Conservation (phyloP, 2,113 vertebrate genomes). For the Pycnonotus jocosus region DNA sequence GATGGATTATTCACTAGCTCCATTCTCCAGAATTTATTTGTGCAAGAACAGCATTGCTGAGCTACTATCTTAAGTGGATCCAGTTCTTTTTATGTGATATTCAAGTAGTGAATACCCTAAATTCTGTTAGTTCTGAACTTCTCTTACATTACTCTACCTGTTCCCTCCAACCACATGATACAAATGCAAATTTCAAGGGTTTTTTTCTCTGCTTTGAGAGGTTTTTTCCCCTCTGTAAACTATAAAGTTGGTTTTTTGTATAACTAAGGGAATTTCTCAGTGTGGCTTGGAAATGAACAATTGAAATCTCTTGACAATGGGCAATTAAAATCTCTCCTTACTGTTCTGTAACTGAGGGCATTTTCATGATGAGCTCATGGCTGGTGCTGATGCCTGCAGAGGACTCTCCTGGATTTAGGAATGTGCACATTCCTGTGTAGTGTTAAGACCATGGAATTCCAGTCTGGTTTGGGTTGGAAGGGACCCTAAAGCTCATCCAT, state of each 20-base stretch:
- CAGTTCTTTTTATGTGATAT: neutral
- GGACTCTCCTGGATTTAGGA: neutral
- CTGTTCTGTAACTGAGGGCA: neutral
- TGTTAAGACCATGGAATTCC: neutral
- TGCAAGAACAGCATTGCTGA: neutral
- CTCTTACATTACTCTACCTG: neutral
- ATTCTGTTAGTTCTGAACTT: neutral
- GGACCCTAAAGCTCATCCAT: neutral
- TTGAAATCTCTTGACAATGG: neutral
- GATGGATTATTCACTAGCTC: neutral
- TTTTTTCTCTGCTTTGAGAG: neutral
- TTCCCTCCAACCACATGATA: neutral
- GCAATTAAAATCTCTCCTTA: neutral
- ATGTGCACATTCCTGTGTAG: neutral
- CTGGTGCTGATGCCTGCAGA: neutral
- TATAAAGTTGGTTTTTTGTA: neutral
- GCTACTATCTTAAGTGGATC: neutral
- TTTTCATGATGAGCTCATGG: neutral
- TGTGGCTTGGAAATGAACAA: neutral
- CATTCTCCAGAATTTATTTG: neutral
- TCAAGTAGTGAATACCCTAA: neutral
- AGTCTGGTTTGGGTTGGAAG: neutral
- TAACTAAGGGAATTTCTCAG: neutral
- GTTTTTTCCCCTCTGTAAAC: neutral
- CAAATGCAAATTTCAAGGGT: neutral